Conservation (phyloP, 2,113 vertebrate genomes). For the Prionailurus bengalensis region DNA sequence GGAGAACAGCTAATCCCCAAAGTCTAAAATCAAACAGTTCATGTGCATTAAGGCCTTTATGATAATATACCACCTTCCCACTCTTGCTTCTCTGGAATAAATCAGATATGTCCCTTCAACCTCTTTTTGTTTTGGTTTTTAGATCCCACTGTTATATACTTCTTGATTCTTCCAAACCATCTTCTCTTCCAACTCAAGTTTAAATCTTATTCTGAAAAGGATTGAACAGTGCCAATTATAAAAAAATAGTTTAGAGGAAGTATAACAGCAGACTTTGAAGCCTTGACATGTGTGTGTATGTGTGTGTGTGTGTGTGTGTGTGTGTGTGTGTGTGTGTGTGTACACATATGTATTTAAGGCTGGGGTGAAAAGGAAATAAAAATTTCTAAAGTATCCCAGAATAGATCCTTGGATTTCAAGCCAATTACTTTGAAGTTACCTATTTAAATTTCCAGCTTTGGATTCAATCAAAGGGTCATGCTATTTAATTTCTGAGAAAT, state of each 20-base stretch:
- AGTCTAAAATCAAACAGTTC: neutral
- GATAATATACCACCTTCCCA: neutral
- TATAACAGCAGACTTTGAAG: slow-evolving; percentile 38
- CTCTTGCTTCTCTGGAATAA: neutral
- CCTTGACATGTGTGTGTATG: neutral
- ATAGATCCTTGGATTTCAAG: slow-evolving; percentile 34
- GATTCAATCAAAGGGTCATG: slow-evolving; percentile 66
- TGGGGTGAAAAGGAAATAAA: slow-evolving; percentile 59
- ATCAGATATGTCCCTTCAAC: slow-evolving; percentile 15
- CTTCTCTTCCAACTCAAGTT: slow-evolving; percentile 51
- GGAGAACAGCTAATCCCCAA: slow-evolving; percentile 33
- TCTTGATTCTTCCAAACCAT: slow-evolving; percentile 53
- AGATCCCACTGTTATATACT: neutral
- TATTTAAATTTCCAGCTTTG: slow-evolving; percentile 57
- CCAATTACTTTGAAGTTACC: slow-evolving; percentile 57
- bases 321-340: no score
- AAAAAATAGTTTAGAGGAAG: slow-evolving; percentile 38
- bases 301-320: no score
- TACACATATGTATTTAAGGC: neutral
- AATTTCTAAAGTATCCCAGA: slow-evolving; percentile 53
- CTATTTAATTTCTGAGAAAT: slow-evolving; percentile 73
- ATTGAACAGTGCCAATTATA: slow-evolving; percentile 37
- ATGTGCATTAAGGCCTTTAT: neutral
- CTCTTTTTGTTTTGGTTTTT: slow-evolving; percentile 1
- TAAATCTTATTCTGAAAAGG: slow-evolving; percentile 53